Base-by-base conservation (phyloP, 1,140 invertebrate genomes). In the Aphelenchoides avenae region DNA sequence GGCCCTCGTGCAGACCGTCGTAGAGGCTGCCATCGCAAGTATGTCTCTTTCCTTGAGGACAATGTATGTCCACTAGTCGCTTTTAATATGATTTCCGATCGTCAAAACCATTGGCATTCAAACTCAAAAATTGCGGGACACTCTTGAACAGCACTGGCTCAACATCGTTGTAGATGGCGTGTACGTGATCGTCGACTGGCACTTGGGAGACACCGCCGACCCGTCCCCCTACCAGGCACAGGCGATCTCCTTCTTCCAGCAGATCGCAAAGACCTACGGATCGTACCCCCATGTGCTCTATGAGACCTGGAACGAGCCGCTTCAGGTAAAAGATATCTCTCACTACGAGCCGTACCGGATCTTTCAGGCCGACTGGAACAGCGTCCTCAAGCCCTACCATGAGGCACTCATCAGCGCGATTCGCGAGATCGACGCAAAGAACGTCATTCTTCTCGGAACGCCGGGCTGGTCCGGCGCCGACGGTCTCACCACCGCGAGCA, bases 371-470 rank as follows among this genome's bases (percentile, higher is more conserved):
- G 13, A 18, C 18, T 13, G 18, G 34, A 36, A 13, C 34, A 13
- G 11, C 13, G 34, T 13, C 18, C 13, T 18, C 34, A 18, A 36
- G 11, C 13, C 34, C 13, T 13, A 13, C 18, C 34, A 36, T 33
- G 22, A n/a, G n/a, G 1, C 29, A n/a, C 40, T 58, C 6, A 60
- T 58, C 26, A 29, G 34, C 5, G 40, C 55, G 9, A 58, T 58
- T 41, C 59, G 56, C 24, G 15, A 30, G 27, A 5, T 33, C 36
- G 56, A 58, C 18, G 34, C 58, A 18, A 36, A 59, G 29, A 59
- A 59, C 48, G 26, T 59, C 26, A 59, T 59, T 13, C 13, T 59
- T 24, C 6, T 59, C 22, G 57, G 57, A 13, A 59, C 57, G 33
- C 58, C 57, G 5, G 58, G 13, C n/a, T 59, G 49, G 37, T 18